Evolutionary conservation across 2,797 vertebrate species (phyloP), one percentile per base, ranked within the genome.

Genomic region (Microchirus variegatus): DNA sequence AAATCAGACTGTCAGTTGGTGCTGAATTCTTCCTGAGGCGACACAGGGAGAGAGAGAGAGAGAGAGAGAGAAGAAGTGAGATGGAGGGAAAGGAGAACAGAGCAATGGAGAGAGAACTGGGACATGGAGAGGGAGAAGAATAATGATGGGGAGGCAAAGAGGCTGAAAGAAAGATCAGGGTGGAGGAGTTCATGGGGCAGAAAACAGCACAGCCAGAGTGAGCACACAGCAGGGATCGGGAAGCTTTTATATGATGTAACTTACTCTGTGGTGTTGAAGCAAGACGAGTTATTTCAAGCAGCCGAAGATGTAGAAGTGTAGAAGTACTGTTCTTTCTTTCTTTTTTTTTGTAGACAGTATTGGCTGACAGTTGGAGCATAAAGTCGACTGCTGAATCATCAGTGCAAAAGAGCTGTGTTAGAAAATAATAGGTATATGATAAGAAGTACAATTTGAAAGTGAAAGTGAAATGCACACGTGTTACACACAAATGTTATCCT

Each of bases 1-100:
- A 84, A 89, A 87, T 89, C 85, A 87, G 83, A 87, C 76, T 89
- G 87, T 87, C 83, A 87, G 76, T 87, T 71, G 75, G 80, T 78
- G 78, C 77, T 69, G 83, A 65, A 84, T 82, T 84, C 80, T 74
- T 83, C 84, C 85, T 80, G 63, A 80, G 85, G 84, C 82, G 70
- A 78, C 73, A 68, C 67, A 78, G 55, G 58, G 59, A 61, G 59
- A 31, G 46, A 58, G 66, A 19, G 58, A 48, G 14, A 41, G 40
- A 14, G 40, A 40, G 2, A 2, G n/a, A 22, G 22, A 42, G 64
- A 42, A 48, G 58, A 63, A 63, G 47, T 36, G 64, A 44, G 44
- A 2, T 14, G 17, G 35, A 50, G 63, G 69, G 38, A 52, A 54
- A 60, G 40, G 68, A 58, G 72, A 82, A 69, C 55, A 47, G 59